Conservation (phyloP, 2,888 invertebrate genomes). For the Meteorus cinctellus region DNA sequence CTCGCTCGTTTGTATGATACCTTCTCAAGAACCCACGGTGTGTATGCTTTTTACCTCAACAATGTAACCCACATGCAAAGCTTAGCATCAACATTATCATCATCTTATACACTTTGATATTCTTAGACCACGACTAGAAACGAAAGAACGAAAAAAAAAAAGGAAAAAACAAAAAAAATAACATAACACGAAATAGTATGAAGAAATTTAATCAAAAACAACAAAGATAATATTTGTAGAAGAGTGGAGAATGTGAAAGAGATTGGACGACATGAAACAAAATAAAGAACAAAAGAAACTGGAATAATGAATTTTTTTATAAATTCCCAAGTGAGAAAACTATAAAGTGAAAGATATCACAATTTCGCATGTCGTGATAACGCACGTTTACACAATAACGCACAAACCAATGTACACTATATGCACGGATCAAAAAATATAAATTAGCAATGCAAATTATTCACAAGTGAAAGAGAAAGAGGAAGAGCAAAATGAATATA, state of each 20-base stretch:
- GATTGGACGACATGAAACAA: background rate
- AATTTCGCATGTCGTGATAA: conserved; percentile 3
- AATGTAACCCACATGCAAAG: conserved; percentile 30
- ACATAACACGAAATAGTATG: too few relatives aligned
- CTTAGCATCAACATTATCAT: conserved; percentile 35
- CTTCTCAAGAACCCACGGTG: conserved; percentile 22
- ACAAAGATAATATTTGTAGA: too few relatives aligned
- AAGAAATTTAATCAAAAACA: too few relatives aligned
- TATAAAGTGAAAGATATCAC: too few relatives aligned
- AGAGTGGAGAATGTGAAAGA: too few relatives aligned
- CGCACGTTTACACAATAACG: background rate
- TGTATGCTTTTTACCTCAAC: conserved; percentile 29
- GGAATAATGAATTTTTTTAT: conserved; percentile 30
- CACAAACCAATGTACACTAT: too few relatives aligned
- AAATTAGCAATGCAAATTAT: conserved; percentile 31
- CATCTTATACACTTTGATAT: conserved; percentile 7
- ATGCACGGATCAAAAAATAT: background rate
- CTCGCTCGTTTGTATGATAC: conserved; percentile 22
- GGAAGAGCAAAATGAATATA: too few relatives aligned
- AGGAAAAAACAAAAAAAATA: conserved; percentile 13
- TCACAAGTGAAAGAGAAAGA: background rate
- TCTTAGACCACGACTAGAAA: background rate
- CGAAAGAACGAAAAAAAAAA: background rate
- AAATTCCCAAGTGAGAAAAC: conserved; percentile 1
- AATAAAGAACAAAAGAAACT: background rate